Percentiles rank a stretch among this genome's conserved stretches.
Conservation (phyloP, 2,888 invertebrate species). For the Neoaliturus tenellus region DNA sequence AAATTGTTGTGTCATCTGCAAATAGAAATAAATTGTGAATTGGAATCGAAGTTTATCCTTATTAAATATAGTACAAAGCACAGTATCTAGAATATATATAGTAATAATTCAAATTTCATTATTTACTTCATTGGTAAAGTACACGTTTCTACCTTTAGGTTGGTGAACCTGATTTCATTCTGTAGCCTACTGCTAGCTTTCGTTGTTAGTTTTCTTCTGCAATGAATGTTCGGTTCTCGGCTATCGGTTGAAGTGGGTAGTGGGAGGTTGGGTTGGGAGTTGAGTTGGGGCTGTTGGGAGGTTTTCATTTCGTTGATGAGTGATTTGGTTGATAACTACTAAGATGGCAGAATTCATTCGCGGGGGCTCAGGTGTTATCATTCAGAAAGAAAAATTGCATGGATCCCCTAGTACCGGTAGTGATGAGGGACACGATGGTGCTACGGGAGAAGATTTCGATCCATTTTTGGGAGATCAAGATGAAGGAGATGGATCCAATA, state of each 20-base stretch:
- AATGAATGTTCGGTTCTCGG: background rate
- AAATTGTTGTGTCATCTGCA: too few species aligned
- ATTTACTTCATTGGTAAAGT: too few species aligned
- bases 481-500: constrained; percentile 75
- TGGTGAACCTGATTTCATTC: constrained; percentile 33
- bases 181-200: background rate
- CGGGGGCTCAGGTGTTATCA: constrained; percentile 73
- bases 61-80: too few species aligned
- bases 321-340: background rate
- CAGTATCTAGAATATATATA: too few species aligned
- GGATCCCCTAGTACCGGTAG: constrained; percentile 92
- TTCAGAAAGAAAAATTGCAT: constrained; percentile 72
- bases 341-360: constrained; percentile 75
- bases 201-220: background rate
- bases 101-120: too few species aligned
- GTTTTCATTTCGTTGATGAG: background rate
- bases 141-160: background rate
- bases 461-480: constrained; percentile 78
- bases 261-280: constrained; percentile 15
- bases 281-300: too few species aligned
- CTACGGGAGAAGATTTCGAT: constrained; percentile 76
- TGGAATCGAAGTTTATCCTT: too few species aligned
- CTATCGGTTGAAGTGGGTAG: background rate
- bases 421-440: constrained; percentile 81
- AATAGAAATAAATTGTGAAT: too few species aligned